Base-by-base conservation (phyloP, 2,888 invertebrate species). In the Clivina fossor region DNA sequence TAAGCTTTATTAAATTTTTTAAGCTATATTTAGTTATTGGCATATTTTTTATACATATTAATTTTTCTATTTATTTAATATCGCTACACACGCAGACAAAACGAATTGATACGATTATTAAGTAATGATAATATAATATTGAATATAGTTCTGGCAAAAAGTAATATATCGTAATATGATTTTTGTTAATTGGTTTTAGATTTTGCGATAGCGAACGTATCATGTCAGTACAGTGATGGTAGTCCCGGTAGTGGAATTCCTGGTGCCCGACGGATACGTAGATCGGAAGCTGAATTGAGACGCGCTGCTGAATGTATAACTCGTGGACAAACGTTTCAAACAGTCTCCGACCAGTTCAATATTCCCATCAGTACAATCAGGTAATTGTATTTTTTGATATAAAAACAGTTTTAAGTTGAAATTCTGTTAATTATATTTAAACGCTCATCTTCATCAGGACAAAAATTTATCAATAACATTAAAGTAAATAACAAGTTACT, bases 281-380 rank as follows among this genome's bases (percentile, higher is more conserved):
- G 90, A 63, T 87, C 88, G 22, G 90, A 90, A 71, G 85, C 83
- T 40, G 84, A 87, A 64, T 69, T 90, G 46, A 80, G 86, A n/a
- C 82, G 88, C 68, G 90, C 90, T 0, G 90, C 90, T 2, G 89
- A 90, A 69, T 88, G 89, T 73, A 90, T 91, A 59, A 86, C 88
- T n/a, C 83, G 88, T 51, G 90, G 91, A 1, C 86, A 86, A 76
- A 91, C 91, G 65, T 91, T 90, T 78, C 90, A 90, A 74, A 89
- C 87, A 1, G 90, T 90, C 22, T 90, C 89, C 56, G 89, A 90
- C 67, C 88, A 88, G 77, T 91, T 88, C 73, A 88, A 88, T 71
- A 90, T 91, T 74, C 91, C 91, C 57, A 90, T 91, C 61, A 90
- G 90, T 22, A 91, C 90, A 30, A 89, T 91, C 71, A 81, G 81